Base-by-base conservation (phyloP, 2,888 invertebrate species). In the Mesochorus sp. region DNA sequence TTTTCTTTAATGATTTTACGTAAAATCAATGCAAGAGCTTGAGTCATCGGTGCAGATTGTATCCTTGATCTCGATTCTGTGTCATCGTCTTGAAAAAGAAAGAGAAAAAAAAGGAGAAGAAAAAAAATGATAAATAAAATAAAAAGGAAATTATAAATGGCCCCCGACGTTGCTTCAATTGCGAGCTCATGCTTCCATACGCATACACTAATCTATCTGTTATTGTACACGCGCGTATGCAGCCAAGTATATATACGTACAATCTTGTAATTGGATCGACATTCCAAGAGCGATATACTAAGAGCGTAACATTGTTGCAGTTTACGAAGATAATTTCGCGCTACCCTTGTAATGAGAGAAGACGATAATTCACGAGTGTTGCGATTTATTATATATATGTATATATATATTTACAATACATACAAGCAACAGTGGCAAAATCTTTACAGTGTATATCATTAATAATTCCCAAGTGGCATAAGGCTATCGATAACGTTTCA, bases 241-340 rank as follows among this genome's bases (percentile, higher is more conserved):
- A 8, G 10, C 5, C 10, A 10, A 31, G 5, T 8, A 31, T 31
- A 31, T 37, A 12, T 14, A 64, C 14, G 3, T 49, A 3, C 24
- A 8, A 19, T 4, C 12, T 8, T 5, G 71, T 55, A 55, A 76
- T 67, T 72, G 67, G 76, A 73, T 77, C 53, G 57, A 57, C 44
- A 64, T 68, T 51, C 51, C 59, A 19, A 28, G 28, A 57, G 49
- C 61, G 77, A 64, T n/a, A n/a, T n/a, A n/a, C 57, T 28, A n/a
- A 39, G 42, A 53, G 8, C 42, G 72, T 17, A 74, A 81, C 75
- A 79, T 61, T 79, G 79, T 81, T 77, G 76, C 76, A 77, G 42
- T 79, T 68, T n/a, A n/a, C n/a, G n/a, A 59, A 61, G 57, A 66
- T 39, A 42, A 49, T 62, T 44, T 42, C 34, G 31, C 2, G 31